These are phyloP conservation scores for Struthidea cinerea DNA, from an alignment of 2,113 vertebrate species.

Conservation along the genomic window DNA sequence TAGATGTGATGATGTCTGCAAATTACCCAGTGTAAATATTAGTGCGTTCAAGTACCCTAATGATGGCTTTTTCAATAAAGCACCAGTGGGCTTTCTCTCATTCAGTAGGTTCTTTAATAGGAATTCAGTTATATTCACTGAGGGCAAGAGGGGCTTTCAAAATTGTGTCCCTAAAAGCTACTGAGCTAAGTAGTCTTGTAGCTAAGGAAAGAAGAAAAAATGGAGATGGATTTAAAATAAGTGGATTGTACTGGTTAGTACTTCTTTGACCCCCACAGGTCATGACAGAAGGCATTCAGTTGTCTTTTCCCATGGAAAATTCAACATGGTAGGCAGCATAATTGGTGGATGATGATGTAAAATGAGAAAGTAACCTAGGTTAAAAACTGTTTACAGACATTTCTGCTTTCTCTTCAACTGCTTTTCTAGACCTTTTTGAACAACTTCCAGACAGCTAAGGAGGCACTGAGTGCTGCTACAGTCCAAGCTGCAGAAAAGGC, in stretches of 20 bases:
- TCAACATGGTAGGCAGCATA: neutral
- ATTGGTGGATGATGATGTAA: neutral
- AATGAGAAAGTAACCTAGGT: neutral
- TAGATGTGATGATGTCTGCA: neutral
- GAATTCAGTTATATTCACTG: neutral
- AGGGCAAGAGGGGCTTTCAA: neutral
- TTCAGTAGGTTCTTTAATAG: neutral
- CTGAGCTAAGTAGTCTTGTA: neutral
- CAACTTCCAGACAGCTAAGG: conserved; percentile 88
- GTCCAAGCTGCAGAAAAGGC: conserved; percentile 84
- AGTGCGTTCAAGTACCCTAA: neutral
- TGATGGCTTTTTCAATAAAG: neutral
- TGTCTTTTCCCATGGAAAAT: neutral
- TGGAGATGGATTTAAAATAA: neutral
- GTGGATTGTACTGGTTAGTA: neutral
- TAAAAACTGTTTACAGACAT: neutral
- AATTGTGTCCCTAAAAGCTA: neutral
- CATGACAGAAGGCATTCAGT: neutral
- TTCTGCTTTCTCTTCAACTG: neutral
- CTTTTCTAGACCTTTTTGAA: conserved; percentile 83
- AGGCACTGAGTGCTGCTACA: conserved; percentile 79
- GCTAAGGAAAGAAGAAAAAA: neutral
- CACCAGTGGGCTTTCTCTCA: neutral
- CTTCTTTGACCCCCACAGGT: neutral
- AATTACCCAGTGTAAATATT: neutral